Conservation (phyloP, 2,888 invertebrate species). For the Pristionchus entomophagus region DNA sequence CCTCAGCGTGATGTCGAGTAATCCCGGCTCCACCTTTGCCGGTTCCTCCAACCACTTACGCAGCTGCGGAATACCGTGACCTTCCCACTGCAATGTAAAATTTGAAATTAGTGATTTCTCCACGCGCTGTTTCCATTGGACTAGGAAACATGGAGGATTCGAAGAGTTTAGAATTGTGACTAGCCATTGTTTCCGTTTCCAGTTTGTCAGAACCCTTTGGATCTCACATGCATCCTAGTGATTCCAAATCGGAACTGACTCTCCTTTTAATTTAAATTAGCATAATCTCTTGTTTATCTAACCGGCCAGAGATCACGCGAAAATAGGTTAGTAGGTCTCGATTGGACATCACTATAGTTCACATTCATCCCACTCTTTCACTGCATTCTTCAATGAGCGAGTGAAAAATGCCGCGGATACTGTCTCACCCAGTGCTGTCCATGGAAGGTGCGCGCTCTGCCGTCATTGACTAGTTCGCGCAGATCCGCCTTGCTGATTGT, state of each 20-base stretch:
- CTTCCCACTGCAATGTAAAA: not conserved
- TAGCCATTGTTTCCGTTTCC: no score
- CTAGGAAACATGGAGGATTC: no score
- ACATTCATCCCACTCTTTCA: not conserved
- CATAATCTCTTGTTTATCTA: no score
- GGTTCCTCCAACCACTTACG: not conserved
- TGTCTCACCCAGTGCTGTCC: not conserved
- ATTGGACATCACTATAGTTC: no score
- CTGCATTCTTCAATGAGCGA: not conserved
- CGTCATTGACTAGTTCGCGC: constrained; percentile 43
- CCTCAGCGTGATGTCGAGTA: not conserved
- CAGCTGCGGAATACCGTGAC: constrained; percentile 28
- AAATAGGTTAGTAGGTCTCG: no score
- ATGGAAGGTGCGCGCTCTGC: constrained; percentile 55
- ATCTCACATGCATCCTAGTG: no score
- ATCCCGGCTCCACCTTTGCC: not conserved
- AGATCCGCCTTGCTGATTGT: constrained; percentile 54
- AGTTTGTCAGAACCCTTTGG: no score
- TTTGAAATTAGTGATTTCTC: not conserved
- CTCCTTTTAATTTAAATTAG: no score
- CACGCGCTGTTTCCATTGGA: no score
- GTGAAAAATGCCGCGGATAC: not conserved
- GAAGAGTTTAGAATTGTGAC: no score
- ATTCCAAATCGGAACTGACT: no score
- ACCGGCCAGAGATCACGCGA: no score